Evolutionary conservation across 2,888 invertebrate genomes (phyloP), one percentile per base, ranked within the genome.

Genomic region (Eupithecia pulchellata): DNA sequence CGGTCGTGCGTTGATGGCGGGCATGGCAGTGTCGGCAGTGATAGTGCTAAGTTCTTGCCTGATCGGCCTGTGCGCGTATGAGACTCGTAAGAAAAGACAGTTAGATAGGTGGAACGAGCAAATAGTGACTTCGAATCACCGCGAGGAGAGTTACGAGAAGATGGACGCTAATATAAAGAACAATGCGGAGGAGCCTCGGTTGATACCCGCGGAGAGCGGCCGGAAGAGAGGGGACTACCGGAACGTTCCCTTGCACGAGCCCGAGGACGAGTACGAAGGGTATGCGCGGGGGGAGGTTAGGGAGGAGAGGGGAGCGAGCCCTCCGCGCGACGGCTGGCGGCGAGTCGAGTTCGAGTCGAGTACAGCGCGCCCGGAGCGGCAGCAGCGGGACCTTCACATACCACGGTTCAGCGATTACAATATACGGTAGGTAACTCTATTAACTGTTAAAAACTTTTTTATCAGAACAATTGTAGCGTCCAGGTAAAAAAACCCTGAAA

Each of bases 121-220:
- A 83, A 93, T 93, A 83, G 94, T 94, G 79, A 91, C 90, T 17
- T 84, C 89, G 39, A 93, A 90, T 83, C 91, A 92, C 77, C 89
- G 91, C 70, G 93, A 93, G 76, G 97, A 97, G 81, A 97, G 96
- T 88, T 97, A 97, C 84, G 97, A 97, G 86, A 97, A 97, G 93
- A 97, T 97, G 77, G 97, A 97, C 86, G 95, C 97, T 94, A 96
- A 95, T 86, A 95, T 96, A 79, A 92, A 92, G 78, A 89, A 85
- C 76, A 85, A 82, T 82, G 86, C 89, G 47, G 91, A 92, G 80
- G 84, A 89, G 75, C 88, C 91, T 58, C 84, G 90, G 65, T 87
- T 88, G 65, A 79, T 88, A 77, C 79, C 89, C 65, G 76, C 86
- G n/a, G 92, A 93, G 61, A 89, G 79, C 80, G 84, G 84, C 76